Base-by-base conservation (phyloP, 2,888 invertebrate species). In the Agrochola lota region DNA sequence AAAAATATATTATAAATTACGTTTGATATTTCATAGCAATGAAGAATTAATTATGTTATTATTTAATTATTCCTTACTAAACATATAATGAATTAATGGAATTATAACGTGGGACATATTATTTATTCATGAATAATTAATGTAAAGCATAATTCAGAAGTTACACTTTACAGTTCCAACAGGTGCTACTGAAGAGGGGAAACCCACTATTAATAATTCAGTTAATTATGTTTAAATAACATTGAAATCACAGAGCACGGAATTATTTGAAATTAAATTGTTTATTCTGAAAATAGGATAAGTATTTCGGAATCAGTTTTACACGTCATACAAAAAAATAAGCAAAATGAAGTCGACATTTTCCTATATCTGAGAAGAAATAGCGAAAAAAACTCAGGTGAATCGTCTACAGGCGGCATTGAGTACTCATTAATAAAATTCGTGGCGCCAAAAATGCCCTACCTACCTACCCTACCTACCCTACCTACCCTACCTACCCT, bases 71-170 rank as follows among this genome's bases (percentile, higher is more conserved):
- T 67, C 6, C 35, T 20, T 20, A 40, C 26, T 68, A 67, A 70
- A 30, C 55, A 63, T 30, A 9, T 63, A 75, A 82, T 23, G 17
- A n/a, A 35, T 26, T n/a, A 66, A 68, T 82, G 43, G 11, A 68
- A 76, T 76, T 68, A 23, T 40, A 82, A 63, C 15, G 20, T 26
- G 20, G 4, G 7, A 52, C 64, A 23, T 2, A 79, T 46, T 52
- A 35, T 66, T 81, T 67, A 75, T 67, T 57, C 30, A 80, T 82
- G 46, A 79, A 79, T 79, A n/a, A 30, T 63, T 62, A 57, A 67
- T 75, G 30, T 67, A 40, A 67, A 57, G 30, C n/a, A 57, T 55
- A 55, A n/a, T 75, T 82, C 67, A 12, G 20, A 67, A 59, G 15
- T 30, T 9, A 59, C 2, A 66, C n/a, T 64, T 60, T 30, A 67